Conservation (phyloP, 2,888 invertebrate genomes). For the Hedya salicella region DNA sequence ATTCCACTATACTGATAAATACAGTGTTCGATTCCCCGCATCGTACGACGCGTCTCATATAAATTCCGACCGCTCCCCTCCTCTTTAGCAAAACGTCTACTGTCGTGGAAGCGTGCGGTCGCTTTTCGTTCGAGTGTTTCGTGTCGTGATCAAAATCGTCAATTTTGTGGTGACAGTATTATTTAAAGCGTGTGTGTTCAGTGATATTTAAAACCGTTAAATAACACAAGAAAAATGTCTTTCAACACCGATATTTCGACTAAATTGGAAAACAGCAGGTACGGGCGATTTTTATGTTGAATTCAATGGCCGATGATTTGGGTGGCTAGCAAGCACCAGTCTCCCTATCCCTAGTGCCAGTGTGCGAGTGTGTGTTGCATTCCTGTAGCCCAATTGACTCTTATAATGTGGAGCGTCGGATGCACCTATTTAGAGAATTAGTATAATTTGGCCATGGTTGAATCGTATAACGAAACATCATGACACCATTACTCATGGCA, state of each 20-base stretch:
- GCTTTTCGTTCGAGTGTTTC: constrained; percentile 65
- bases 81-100: constrained; percentile 78
- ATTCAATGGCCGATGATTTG: constrained; percentile 54
- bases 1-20: constrained; percentile 64
- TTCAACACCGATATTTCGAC: constrained; percentile 81
- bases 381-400: constrained; percentile 46
- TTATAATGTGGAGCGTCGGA: constrained; percentile 43
- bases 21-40: constrained; percentile 74
- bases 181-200: constrained; percentile 78
- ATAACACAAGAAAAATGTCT: constrained; percentile 81
- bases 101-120: constrained; percentile 59
- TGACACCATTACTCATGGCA: constrained; percentile 40
- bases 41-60: constrained; percentile 80
- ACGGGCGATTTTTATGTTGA: constrained; percentile 59
- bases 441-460: constrained; percentile 19
- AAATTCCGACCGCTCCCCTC: constrained; percentile 76
- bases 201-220: constrained; percentile 79
- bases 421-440: constrained; percentile 40
- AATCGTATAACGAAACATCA: constrained; percentile 27
- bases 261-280: constrained; percentile 84
- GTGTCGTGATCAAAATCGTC: constrained; percentile 65
- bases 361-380: constrained; percentile 54
- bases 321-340: constrained; percentile 55
- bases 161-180: constrained; percentile 69
- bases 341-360: constrained; percentile 47